phyloP scores from a whole-genome alignment of 1,140 invertebrate genomes.

The Eupeodes corollae region DNA sequence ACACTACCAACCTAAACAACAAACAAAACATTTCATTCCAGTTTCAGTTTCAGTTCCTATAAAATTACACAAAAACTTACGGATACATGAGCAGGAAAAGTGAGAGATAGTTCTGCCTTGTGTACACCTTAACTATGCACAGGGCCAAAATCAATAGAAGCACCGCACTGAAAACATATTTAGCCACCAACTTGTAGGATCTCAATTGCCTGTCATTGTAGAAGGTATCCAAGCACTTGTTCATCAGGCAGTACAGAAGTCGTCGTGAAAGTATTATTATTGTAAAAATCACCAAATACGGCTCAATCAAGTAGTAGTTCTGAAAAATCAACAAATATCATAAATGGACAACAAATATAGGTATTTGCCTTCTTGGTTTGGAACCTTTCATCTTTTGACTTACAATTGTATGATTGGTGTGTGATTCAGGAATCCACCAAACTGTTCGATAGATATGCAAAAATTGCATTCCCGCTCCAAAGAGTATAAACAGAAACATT shows the following conservation, averaged over 20 bases:
- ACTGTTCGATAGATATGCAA: slow-evolving; percentile 89
- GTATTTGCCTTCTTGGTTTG: not conserved
- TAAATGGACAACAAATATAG: slow-evolving; percentile 15
- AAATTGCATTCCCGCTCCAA: slow-evolving; percentile 71
- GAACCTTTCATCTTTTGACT: slow-evolving; percentile 22
- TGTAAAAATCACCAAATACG: slow-evolving; percentile 72
- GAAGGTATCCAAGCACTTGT: slow-evolving; percentile 2
- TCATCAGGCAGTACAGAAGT: slow-evolving; percentile 51
- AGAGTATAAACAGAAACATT: slow-evolving; percentile 66
- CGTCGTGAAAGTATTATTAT: slow-evolving; percentile 64
- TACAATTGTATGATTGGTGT: slow-evolving; percentile 80
- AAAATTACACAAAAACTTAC: slow-evolving; percentile 50
- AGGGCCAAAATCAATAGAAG: slow-evolving; percentile 40
- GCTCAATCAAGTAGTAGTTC: slow-evolving; percentile 93
- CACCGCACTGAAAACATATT: slow-evolving; percentile 21
- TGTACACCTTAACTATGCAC: slow-evolving; percentile 42
- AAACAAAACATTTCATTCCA: not conserved
- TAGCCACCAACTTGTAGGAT: slow-evolving; percentile 4
- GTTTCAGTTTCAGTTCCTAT: not conserved
- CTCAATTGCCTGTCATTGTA: not conserved
- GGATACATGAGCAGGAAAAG: slow-evolving; percentile 61
- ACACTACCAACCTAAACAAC: slow-evolving; percentile 49
- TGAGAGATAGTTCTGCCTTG: slow-evolving; percentile 19
- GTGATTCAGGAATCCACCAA: slow-evolving; percentile 93
- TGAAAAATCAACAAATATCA: slow-evolving; percentile 44